A percentile compares a stretch with the other conserved stretches of the same genome.
Evolutionary conservation across 92 coral and sea anemone genomes (phyloP).

Genomic region (Meandrina meandrites): DNA sequence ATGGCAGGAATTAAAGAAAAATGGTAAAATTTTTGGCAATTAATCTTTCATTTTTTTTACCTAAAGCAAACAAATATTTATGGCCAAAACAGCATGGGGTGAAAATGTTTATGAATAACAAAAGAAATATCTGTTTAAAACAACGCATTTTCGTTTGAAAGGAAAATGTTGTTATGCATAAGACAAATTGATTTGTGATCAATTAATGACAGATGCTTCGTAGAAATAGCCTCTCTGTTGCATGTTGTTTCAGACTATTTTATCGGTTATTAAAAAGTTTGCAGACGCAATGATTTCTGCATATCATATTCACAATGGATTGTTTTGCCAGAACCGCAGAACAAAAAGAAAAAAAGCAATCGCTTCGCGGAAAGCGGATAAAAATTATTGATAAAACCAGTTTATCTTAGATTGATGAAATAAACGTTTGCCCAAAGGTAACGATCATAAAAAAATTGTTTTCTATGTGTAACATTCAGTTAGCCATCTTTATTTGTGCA

Average conservation of each 20-base stretch:
- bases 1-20: neutral
- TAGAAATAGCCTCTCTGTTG: slow-evolving; percentile 1
- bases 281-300: slow-evolving; percentile 13
- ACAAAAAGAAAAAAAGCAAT: neutral
- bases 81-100: neutral
- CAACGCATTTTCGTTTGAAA: slow-evolving; percentile 6
- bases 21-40: neutral
- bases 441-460: neutral
- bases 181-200: slow-evolving; percentile 27
- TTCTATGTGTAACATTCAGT: neutral
- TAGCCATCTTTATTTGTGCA: neutral
- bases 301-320: neutral
- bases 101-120: slow-evolving; percentile 3
- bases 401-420: neutral
- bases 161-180: neutral
- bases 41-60: neutral
- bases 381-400: neutral
- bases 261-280: slow-evolving; percentile 2
- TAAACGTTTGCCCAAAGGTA: neutral
- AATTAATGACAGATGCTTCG: slow-evolving; percentile 27
- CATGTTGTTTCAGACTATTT: neutral
- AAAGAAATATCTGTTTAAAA: slow-evolving; percentile 14
- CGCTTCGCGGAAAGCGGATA: neutral
- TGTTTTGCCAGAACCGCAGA: slow-evolving; percentile 3
- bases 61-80: slow-evolving; percentile 5